A percentile compares a stretch with the other conserved stretches of the same genome.
These are phyloP conservation scores for Acronicta aceris DNA, from an alignment of 2,888 invertebrate species.

Conservation along the genomic window DNA sequence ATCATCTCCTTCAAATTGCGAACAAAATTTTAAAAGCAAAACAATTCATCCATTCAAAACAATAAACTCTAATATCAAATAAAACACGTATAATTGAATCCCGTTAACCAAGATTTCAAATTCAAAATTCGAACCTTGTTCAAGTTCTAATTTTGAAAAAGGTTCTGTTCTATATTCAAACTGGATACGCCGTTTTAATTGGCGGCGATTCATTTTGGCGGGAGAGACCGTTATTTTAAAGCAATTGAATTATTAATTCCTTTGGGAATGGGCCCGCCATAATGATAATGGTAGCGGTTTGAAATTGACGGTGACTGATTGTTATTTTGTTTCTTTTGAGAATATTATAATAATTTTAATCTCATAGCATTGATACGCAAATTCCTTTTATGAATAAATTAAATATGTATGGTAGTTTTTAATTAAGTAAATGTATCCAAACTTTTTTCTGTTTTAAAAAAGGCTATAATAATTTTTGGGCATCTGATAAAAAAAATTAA, in stretches of 20 bases:
- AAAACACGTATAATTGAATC: conserved; percentile 36
- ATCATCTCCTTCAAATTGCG: conserved; percentile 3
- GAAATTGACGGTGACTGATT: conserved; percentile 19
- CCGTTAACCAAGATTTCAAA: conserved; percentile 35
- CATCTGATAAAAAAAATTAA: neutral
- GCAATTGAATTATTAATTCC: conserved; percentile 54
- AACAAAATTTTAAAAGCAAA: neutral
- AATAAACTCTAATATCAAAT: conserved; percentile 47
- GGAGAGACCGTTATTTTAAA: conserved; percentile 47
- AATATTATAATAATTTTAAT: neutral
- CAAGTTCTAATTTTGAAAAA: conserved; percentile 59
- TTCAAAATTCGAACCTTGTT: conserved; percentile 59
- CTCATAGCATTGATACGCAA: neutral
- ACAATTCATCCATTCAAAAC: conserved; percentile 44
- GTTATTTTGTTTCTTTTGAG: conserved; percentile 7
- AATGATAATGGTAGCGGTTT: conserved; percentile 38
- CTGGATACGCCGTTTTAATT: conserved; percentile 56
- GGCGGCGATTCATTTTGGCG: conserved; percentile 54
- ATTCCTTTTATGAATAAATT: neutral
- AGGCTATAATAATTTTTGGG: conserved; percentile 1
- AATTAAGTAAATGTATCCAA: too few species aligned
- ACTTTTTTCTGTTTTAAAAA: too few species aligned
- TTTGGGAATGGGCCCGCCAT: conserved; percentile 26
- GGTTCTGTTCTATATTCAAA: conserved; percentile 64
- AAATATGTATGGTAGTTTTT: too few species aligned